Percentiles rank a stretch among this genome's conserved stretches.
Evolutionary conservation across 2,797 vertebrate genomes (phyloP).

Genomic region (Scleropages formosus): DNA sequence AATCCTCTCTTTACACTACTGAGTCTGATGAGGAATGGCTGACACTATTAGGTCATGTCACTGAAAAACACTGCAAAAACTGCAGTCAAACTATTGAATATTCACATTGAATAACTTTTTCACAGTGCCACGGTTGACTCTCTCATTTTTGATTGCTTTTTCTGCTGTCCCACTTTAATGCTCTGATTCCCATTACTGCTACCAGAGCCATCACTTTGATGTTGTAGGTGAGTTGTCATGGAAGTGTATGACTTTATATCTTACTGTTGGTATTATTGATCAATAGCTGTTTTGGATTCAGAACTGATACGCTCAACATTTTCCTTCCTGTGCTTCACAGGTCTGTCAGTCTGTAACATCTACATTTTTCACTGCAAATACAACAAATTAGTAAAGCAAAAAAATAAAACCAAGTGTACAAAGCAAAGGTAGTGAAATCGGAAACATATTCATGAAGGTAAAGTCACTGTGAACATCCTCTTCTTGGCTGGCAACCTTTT

Average conservation of each 20-base stretch:
- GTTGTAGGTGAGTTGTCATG: background rate
- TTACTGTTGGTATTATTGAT: background rate
- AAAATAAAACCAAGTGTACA: too few relatives aligned
- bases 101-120: background rate
- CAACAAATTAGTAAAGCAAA: too few relatives aligned
- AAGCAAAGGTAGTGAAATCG: too few relatives aligned
- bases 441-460: too few relatives aligned
- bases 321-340: too few relatives aligned
- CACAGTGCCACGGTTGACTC: background rate
- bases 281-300: background rate
- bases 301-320: too few relatives aligned
- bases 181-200: too few relatives aligned
- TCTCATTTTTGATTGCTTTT: background rate
- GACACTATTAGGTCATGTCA: background rate
- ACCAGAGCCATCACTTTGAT: too few relatives aligned
- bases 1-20: background rate
- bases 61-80: background rate
- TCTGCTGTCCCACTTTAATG: background rate
- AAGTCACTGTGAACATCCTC: too few relatives aligned
- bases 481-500: too few relatives aligned
- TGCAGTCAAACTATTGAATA: background rate
- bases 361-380: too few relatives aligned
- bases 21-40: background rate
- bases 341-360: too few relatives aligned
- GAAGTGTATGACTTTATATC: background rate